A percentile compares a stretch with the other conserved stretches of the same genome.
phyloP scores from a whole-genome alignment of 2,113 vertebrate species.

The Chaetodon auriga region DNA sequence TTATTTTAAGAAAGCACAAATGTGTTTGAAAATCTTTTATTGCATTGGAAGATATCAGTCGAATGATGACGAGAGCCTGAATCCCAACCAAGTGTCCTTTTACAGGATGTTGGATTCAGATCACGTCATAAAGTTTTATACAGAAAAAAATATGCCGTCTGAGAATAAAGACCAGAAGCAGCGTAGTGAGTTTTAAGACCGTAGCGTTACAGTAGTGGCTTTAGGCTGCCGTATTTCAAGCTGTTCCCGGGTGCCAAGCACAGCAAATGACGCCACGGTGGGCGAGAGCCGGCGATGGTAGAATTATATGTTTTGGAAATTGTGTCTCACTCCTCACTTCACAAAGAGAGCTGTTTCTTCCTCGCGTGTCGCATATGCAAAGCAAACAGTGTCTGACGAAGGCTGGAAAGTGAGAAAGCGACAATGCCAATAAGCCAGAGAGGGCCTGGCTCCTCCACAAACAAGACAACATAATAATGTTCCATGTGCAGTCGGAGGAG shows the following conservation, averaged over 20 bases:
- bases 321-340: slow-evolving; percentile 55
- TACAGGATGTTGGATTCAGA: not conserved
- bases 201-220: slow-evolving; percentile 11
- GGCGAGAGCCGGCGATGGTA: slow-evolving; percentile 37
- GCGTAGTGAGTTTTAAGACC: slow-evolving; percentile 17
- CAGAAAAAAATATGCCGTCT: not conserved
- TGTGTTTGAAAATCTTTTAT: not conserved
- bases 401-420: slow-evolving; percentile 59
- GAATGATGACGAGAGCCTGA: not conserved
- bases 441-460: slow-evolving; percentile 29
- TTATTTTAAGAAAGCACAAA: not conserved
- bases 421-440: slow-evolving; percentile 54
- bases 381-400: slow-evolving; percentile 58
- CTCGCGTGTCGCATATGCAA: slow-evolving; percentile 36
- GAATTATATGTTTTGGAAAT: slow-evolving; percentile 77
- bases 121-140: slow-evolving; percentile 8
- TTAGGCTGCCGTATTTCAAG: slow-evolving; percentile 27
- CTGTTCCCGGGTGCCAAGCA: slow-evolving; percentile 12
- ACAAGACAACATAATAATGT: slow-evolving; percentile 37
- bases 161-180: slow-evolving; percentile 1
- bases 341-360: slow-evolving; percentile 67
- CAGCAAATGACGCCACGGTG: slow-evolving; percentile 49
- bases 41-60: not conserved
- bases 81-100: not conserved
- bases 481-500: slow-evolving; percentile 26